Evolutionary conservation across 2,888 invertebrate species (phyloP), one percentile per base, ranked within the genome.

Genomic region (Drosophila fulvimacula): DNA sequence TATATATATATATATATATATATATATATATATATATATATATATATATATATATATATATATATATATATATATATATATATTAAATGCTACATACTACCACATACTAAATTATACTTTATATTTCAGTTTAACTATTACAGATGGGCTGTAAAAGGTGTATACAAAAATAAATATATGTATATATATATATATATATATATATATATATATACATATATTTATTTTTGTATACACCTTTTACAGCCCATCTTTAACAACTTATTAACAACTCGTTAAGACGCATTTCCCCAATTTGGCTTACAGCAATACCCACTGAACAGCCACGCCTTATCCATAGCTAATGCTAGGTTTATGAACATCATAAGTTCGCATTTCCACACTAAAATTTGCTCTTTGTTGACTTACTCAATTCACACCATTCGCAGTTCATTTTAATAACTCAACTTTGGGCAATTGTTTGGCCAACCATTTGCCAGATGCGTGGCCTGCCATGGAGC

Each of bases 391-490:
- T 24, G 21, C 15, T 5, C 1, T 21, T 24, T 73, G 32, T 78
- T 68, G 59, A 48, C 10, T 42, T 51, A 11, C 4, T 9, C 32
- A 52, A 11, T 69, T 69, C 49, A 41, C 59, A 49, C 68, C 39
- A 38, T 58, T 68, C 10, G 41, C n/a, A n/a, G 30, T 36, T 36
- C 3, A 53, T 7, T 60, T 53, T n/a, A 6, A 24, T 11, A 44
- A 62, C 27, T 66, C 64, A 73, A 34, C 67, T 42, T 60, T 53
- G 19, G n/a, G 49, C 62, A 39, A 48, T 21, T 65, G 64, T 76
- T 72, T 74, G 49, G 48, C 5, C 32, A 74, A 72, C 7, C 66
- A 74, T 46, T 88, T 88, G 65, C 27, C 65, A 53, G 19, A n/a
- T 41, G 32, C 57, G 42, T 79, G 56, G 48, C 36, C 27, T 46